Conservation (phyloP, 2,888 invertebrate genomes). For the Merodon equestris region DNA sequence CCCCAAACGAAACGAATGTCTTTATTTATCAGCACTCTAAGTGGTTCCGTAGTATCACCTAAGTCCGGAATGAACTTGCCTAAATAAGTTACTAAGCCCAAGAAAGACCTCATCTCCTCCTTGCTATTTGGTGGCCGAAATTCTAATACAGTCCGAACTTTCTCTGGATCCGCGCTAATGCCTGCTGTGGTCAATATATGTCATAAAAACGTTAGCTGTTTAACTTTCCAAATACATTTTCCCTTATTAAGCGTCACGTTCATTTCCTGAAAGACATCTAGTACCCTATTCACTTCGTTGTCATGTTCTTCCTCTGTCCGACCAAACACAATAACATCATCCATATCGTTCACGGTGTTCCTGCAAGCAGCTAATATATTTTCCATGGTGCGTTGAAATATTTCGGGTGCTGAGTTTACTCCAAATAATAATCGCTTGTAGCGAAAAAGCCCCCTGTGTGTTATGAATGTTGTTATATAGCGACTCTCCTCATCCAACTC, state of each 20-base stretch:
- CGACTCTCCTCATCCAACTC: too few species aligned
- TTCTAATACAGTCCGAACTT: too few species aligned
- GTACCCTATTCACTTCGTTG: constrained; percentile 32
- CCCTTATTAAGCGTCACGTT: too few species aligned
- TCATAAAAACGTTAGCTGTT: neutral
- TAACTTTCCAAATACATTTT: neutral
- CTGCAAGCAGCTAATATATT: constrained; percentile 71
- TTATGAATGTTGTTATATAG: too few species aligned
- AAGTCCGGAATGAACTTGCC: constrained; percentile 53
- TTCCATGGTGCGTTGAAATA: constrained; percentile 71
- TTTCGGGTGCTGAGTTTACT: too few species aligned
- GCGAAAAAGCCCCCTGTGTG: too few species aligned
- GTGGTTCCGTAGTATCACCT: constrained; percentile 1
- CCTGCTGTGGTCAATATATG: too few species aligned
- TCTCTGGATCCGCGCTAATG: constrained; percentile 64
- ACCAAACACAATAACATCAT: constrained; percentile 71
- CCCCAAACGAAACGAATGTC: constrained; percentile 71
- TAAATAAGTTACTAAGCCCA: too few species aligned
- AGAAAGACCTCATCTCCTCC: constrained; percentile 72
- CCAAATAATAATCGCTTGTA: too few species aligned
- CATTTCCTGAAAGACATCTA: too few species aligned
- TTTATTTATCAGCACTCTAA: constrained; percentile 71
- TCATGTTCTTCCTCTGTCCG: constrained; percentile 70
- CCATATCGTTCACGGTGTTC: constrained; percentile 70
- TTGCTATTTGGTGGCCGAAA: too few species aligned